A percentile compares a stretch with the other conserved stretches of the same genome.
These are phyloP conservation scores for Scaptomyza polygonia DNA, from an alignment of 2,888 invertebrate species.

Conservation along the genomic window DNA sequence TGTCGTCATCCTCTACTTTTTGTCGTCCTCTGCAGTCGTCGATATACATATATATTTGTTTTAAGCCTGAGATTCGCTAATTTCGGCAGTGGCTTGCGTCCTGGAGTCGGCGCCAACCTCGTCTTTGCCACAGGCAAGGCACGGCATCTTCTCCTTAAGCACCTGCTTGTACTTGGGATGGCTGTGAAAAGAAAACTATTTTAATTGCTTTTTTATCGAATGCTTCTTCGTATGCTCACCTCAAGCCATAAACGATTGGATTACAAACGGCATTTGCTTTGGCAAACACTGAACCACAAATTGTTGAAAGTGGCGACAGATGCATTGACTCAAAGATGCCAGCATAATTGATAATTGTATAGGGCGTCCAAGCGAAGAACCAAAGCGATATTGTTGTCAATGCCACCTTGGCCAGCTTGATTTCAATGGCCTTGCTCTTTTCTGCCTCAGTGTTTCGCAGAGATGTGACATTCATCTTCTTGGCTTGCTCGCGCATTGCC, in stretches of 20 bases:
- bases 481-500: conserved; percentile 87
- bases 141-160: conserved; percentile 87
- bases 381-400: conserved; percentile 87
- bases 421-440: conserved; percentile 86
- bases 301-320: conserved; percentile 85
- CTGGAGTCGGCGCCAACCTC: conserved; percentile 70
- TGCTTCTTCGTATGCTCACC: conserved; percentile 83
- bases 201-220: fast-evolving
- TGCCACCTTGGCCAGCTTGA: conserved; percentile 87
- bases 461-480: conserved; percentile 88
- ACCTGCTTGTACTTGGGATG: conserved; percentile 88
- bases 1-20: conserved; percentile 17
- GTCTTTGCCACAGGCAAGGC: conserved; percentile 85
- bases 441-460: conserved; percentile 85
- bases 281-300: conserved; percentile 87
- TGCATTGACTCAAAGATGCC: conserved; percentile 85
- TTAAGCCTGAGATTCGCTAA: conserved; percentile 81
- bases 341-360: conserved; percentile 86
- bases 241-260: conserved; percentile 87
- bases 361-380: conserved; percentile 89
- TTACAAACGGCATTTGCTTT: conserved; percentile 87
- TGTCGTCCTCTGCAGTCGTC: conserved; percentile 69
- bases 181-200: conserved; percentile 73
- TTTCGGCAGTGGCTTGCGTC: conserved; percentile 81
- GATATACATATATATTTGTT: conserved; percentile 23